These are phyloP conservation scores for Rhinichthys klamathensis DNA, from an alignment of 2,113 vertebrate species.

Conservation along the genomic window DNA sequence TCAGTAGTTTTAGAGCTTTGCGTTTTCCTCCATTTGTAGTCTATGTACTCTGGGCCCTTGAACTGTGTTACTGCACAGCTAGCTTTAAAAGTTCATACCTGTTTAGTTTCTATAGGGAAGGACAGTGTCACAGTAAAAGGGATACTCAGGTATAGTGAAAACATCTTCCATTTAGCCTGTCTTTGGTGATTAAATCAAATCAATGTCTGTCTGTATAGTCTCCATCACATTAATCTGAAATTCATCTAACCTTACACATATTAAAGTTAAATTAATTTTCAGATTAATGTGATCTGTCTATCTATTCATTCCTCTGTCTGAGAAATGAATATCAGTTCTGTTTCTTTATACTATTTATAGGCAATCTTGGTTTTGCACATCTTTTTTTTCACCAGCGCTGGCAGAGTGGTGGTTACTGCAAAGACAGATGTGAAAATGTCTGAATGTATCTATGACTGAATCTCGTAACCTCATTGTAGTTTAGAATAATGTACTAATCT, in stretches of 20 bases:
- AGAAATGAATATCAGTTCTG: neutral
- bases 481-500: neutral
- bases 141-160: neutral
- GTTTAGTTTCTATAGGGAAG: too few species aligned
- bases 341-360: neutral
- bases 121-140: neutral
- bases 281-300: neutral
- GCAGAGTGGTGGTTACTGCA: neutral
- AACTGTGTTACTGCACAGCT: too few species aligned
- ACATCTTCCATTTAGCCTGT: neutral
- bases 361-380: neutral
- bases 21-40: too few species aligned
- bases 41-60: too few species aligned
- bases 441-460: neutral
- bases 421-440: neutral
- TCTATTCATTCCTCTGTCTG: neutral
- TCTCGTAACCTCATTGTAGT: neutral
- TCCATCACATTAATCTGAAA: neutral
- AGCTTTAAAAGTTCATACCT: too few species aligned
- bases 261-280: neutral
- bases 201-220: neutral
- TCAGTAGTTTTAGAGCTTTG: too few species aligned
- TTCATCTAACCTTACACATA: neutral
- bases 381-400: neutral
- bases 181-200: neutral